Evolutionary conservation across 2,888 invertebrate species (phyloP).

Genomic region (Salticus scenicus): DNA sequence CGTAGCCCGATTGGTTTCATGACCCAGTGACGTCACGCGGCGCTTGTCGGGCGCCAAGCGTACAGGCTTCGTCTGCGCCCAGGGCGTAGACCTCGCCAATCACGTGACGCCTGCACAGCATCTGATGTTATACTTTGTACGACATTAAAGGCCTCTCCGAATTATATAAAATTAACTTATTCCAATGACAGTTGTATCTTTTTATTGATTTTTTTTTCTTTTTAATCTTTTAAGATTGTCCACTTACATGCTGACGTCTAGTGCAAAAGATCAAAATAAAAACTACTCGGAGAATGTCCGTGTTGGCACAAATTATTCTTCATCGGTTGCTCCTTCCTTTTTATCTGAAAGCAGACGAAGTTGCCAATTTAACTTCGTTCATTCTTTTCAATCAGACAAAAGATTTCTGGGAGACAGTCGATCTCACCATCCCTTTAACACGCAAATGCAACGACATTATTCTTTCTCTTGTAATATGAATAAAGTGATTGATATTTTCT

Average conservation of each 20-base stretch:
- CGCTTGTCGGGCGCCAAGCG: conserved; percentile 63
- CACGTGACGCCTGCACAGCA: conserved; percentile 42
- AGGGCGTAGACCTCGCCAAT: conserved; percentile 48
- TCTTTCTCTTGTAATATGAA: too few species aligned
- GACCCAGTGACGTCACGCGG: conserved; percentile 54
- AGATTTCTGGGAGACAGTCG: too few species aligned
- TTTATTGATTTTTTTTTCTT: not conserved
- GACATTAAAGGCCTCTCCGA: conserved; percentile 16
- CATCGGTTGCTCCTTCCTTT: not conserved
- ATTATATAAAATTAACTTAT: conserved; percentile 17
- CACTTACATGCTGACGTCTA: not conserved
- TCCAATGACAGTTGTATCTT: not conserved
- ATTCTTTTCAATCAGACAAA: not conserved
- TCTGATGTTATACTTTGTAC: conserved; percentile 44
- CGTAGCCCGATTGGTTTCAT: conserved; percentile 36
- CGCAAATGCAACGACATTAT: too few species aligned
- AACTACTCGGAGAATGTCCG: not conserved
- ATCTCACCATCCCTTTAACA: too few species aligned
- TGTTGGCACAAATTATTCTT: not conserved
- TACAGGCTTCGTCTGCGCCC: conserved; percentile 58
- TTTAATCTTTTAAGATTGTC: not conserved
- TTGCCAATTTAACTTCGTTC: not conserved
- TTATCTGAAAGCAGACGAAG: not conserved
- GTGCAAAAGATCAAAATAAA: not conserved
- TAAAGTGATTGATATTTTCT: too few species aligned